Percentiles rank a stretch among this genome's conserved stretches.
Conservation (phyloP, 2,888 invertebrate genomes). For the Zygaena filipendulae region DNA sequence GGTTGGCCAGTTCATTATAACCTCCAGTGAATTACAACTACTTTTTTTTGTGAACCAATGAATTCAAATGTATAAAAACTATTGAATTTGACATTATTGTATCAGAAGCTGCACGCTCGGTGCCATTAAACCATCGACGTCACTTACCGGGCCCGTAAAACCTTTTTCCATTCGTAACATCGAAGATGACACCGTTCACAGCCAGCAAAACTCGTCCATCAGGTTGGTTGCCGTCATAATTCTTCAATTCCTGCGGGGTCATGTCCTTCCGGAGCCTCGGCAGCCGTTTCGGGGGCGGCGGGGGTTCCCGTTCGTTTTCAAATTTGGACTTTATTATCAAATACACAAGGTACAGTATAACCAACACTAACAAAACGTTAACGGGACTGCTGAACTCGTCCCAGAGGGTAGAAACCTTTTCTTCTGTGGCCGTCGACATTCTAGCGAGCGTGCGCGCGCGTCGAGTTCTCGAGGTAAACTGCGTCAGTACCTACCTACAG, state of each 20-base stretch:
- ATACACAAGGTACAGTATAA: constrained; percentile 67
- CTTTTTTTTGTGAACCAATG: too few species aligned
- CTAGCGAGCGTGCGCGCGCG: constrained; percentile 18
- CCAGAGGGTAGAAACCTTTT: constrained; percentile 38
- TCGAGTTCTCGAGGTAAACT: constrained; percentile 20
- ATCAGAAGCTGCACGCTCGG: too few species aligned
- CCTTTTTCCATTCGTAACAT: constrained; percentile 89
- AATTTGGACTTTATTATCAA: constrained; percentile 70
- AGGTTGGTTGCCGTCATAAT: constrained; percentile 83
- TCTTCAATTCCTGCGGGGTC: constrained; percentile 85
- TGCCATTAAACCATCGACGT: too few species aligned
- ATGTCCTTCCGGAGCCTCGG: constrained; percentile 91
- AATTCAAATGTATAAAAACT: too few species aligned
- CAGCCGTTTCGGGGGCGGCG: constrained; percentile 65
- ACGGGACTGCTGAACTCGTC: constrained; percentile 54
- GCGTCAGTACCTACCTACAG: too few species aligned
- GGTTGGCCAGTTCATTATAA: too few species aligned
- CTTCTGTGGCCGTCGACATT: constrained; percentile 29
- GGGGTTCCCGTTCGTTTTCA: constrained; percentile 33
- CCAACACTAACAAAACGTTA: constrained; percentile 42
- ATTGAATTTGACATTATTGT: too few species aligned
- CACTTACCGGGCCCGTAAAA: constrained; percentile 93
- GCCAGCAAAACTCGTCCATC: constrained; percentile 93
- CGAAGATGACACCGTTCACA: constrained; percentile 94
- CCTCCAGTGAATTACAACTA: too few species aligned